Evolutionary conservation across 64 coral and sea anemone species (phyloP).

Genomic region (Platygyra sinensis): DNA sequence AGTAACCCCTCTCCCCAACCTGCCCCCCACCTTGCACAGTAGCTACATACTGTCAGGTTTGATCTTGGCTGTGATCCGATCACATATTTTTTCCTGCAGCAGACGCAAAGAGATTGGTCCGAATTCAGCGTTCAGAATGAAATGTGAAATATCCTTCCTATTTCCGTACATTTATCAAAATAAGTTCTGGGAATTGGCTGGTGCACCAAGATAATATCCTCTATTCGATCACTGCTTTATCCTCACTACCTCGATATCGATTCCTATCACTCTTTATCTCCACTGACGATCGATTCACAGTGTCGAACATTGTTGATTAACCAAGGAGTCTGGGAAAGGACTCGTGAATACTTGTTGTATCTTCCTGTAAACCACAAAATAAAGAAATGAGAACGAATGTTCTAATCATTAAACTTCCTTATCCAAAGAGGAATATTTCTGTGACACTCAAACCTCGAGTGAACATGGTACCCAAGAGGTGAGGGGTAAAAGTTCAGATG

Average conservation of each 20-base stretch:
- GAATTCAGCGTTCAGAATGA: background rate
- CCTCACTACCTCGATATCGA: too few relatives aligned
- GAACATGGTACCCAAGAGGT: too few relatives aligned
- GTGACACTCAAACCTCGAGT: too few relatives aligned
- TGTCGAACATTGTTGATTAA: constrained; percentile 78
- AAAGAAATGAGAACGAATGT: background rate
- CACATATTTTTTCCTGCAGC: constrained; percentile 80
- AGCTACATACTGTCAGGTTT: constrained; percentile 65
- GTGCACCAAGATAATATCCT: too few relatives aligned
- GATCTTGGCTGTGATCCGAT: constrained; percentile 42
- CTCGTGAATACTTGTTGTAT: constrained; percentile 97
- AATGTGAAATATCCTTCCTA: background rate
- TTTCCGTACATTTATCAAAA: too few relatives aligned
- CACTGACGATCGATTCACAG: constrained; percentile 84
- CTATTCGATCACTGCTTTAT: too few relatives aligned
- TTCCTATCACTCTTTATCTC: constrained; percentile 48
- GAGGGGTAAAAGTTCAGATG: too few relatives aligned
- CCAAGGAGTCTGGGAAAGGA: constrained; percentile 89
- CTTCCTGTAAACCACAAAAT: constrained; percentile 49
- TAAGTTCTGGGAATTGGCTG: too few relatives aligned
- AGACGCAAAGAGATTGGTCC: background rate
- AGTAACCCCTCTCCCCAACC: background rate
- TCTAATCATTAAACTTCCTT: too few relatives aligned
- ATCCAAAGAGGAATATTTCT: too few relatives aligned
- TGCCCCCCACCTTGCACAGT: background rate